A percentile compares a stretch with the other conserved stretches of the same genome.
These are phyloP conservation scores for Oxyruncus cristatus DNA, from an alignment of 2,113 vertebrate species.

Conservation along the genomic window DNA sequence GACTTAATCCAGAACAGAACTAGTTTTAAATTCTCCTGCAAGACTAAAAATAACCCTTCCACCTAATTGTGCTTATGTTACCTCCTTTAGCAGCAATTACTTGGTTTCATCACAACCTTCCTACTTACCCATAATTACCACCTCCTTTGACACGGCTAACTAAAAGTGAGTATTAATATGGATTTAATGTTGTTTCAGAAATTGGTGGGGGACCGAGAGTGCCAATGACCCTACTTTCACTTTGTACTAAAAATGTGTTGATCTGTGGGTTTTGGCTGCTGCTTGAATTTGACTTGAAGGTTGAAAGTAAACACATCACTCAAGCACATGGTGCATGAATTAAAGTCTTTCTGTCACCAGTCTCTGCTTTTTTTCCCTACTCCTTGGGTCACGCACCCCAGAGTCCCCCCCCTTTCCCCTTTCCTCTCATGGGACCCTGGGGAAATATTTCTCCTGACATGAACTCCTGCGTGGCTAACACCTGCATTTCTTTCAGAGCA, in stretches of 20 bases:
- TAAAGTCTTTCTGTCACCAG: conserved; percentile 71
- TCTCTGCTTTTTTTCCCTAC: conserved; percentile 2
- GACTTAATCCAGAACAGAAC: neutral
- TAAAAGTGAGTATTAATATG: conserved; percentile 20
- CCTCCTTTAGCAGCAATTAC: conserved; percentile 18
- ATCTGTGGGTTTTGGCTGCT: conserved; percentile 54
- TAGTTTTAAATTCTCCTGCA: neutral
- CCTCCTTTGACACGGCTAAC: conserved; percentile 21
- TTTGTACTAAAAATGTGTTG: conserved; percentile 35
- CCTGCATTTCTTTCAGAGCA: conserved; percentile 61
- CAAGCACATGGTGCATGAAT: conserved; percentile 65
- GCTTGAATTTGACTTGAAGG: conserved; percentile 62
- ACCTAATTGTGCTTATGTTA: conserved; percentile 22
- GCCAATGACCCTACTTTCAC: conserved; percentile 17
- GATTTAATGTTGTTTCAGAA: conserved; percentile 23
- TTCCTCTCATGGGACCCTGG: conserved; percentile 69
- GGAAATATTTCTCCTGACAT: conserved; percentile 74
- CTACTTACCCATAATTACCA: conserved; percentile 45
- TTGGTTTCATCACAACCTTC: conserved; percentile 15
- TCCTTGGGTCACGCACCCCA: conserved; percentile 47
- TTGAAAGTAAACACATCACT: conserved; percentile 73
- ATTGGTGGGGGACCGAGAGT: neutral
- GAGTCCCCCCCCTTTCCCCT: conserved; percentile 23
- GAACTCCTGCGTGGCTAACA: conserved; percentile 51
- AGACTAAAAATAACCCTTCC: neutral